Base-by-base conservation (phyloP, 2,888 invertebrate species). In the Stenodera caucasica region DNA sequence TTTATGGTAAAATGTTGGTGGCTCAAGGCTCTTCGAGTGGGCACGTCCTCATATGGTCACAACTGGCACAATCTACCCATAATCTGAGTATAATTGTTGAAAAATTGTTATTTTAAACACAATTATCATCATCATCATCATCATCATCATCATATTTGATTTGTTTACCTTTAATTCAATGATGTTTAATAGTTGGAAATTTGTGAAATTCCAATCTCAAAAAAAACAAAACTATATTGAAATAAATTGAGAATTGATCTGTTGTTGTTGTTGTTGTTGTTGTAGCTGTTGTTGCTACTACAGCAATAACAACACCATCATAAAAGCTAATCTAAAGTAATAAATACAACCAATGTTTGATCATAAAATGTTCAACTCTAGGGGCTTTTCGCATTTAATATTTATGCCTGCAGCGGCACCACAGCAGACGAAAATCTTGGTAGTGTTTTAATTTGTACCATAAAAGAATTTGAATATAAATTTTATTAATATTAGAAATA, bases 31-130 rank as follows among this genome's bases (percentile, higher is more conserved):
- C 23, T 45, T 45, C 8, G 23, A 23, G 45, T 12, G 23, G 21
- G 21, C 45, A 45, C 21, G 23, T n/a, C 45, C 45, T 45, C 45
- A 45, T 45, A 45, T 45, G 45, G 45, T 23, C 45, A 23, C 23
- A 12, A 30, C 30, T 1, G 7, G 30, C 30, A 23, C 45, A 45
- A 45, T 45, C 45, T 21, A 14, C 37, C 15, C 37, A 45, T 45
- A 45, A 45, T 12, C 30, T 8, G 8, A 30, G 1, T 8, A 30
- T 8, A 1, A 7, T 6, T 30, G 30, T 30, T 9, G 30, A 30
- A 9, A 30, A 30, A 26, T 26, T n/a, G n/a, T n/a, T n/a, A n/a
- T n/a, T n/a, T n/a, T n/a, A n/a, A n/a, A n/a, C n/a, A n/a, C n/a
- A n/a, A n/a, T n/a, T n/a, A n/a, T n/a, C n/a, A n/a, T n/a, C n/a